These are phyloP conservation scores for Lagopus leucura DNA, from an alignment of 2,113 vertebrate genomes.

Conservation along the genomic window DNA sequence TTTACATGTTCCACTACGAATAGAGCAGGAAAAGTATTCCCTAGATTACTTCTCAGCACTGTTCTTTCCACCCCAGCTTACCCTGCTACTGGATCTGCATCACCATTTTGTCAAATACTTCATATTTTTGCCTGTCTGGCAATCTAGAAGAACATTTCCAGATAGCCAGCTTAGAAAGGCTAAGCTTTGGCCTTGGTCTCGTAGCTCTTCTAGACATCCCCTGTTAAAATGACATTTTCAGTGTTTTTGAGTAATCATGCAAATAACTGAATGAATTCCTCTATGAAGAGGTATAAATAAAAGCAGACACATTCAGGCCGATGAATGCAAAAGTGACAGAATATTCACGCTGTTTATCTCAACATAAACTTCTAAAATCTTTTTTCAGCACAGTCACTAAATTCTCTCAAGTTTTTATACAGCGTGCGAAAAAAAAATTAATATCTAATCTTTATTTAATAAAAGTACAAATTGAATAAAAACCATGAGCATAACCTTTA, in stretches of 20 bases:
- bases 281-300: neutral
- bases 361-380: neutral
- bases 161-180: neutral
- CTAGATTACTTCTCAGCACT: neutral
- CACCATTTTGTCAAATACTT: neutral
- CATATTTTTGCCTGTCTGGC: neutral
- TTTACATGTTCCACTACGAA: neutral
- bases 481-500: slow-evolving; percentile 47
- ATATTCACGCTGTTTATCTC: neutral
- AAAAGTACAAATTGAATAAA: slow-evolving; percentile 56
- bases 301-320: neutral
- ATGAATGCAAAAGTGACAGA: neutral
- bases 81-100: neutral
- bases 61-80: neutral
- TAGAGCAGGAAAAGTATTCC: neutral
- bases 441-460: slow-evolving; percentile 9
- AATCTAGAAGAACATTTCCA: neutral
- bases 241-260: neutral
- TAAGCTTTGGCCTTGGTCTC: neutral
- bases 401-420: neutral
- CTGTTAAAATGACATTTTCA: neutral
- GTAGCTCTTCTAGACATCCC: neutral
- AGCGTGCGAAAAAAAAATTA: slow-evolving; percentile 6
- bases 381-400: neutral
- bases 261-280: neutral